Evolutionary conservation across 1,140 invertebrate species (phyloP), one percentile per base, ranked within the genome.

Genomic region (Nylanderia fulva): DNA sequence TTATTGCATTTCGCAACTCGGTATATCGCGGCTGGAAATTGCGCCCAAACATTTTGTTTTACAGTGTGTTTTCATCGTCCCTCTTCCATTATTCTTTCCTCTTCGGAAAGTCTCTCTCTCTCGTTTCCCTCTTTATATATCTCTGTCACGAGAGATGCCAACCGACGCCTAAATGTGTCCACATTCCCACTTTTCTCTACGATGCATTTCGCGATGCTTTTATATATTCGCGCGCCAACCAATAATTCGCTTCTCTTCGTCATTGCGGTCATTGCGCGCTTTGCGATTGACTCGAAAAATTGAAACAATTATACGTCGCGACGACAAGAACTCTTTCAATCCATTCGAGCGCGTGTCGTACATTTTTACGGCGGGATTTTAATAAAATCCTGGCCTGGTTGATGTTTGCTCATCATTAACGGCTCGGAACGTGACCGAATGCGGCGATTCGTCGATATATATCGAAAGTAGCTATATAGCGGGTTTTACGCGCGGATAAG

Each of bases 1-100:
- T 90, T 87, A 90, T 90, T 90, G 88, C 88, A 90, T 90, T 89
- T 90, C 85, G 68, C 88, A 74, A 87, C 85, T 80, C 75, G 76
- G 79, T 82, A 80, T 76, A 80, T 76, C 85, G 79, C 88, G 83
- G 72, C 87, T 88, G 87, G 86, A 88, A 88, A 88, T 88, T 88
- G 83, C 87, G 86, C 85, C 83, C 87, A 85, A 88, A 88, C 87
- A 87, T 88, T 88, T 88, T 88, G 87, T 88, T 88, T 88, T 83
- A 88, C 86, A 88, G 87, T 64, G 87, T 64, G 86, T 77, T 88
- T 75, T 63, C 63, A 60, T 54, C 80, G 27, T 39, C 18, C 60
- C 9, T 56, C 5, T 77, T 13, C 13, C 42, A 15, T 29, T 15
- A 8, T 21, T 45, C 33, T 39, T 21, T 64, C 24, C 1, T n/a